phyloP scores from a whole-genome alignment of 2,888 invertebrate genomes.

The Alsophila aescularia region DNA sequence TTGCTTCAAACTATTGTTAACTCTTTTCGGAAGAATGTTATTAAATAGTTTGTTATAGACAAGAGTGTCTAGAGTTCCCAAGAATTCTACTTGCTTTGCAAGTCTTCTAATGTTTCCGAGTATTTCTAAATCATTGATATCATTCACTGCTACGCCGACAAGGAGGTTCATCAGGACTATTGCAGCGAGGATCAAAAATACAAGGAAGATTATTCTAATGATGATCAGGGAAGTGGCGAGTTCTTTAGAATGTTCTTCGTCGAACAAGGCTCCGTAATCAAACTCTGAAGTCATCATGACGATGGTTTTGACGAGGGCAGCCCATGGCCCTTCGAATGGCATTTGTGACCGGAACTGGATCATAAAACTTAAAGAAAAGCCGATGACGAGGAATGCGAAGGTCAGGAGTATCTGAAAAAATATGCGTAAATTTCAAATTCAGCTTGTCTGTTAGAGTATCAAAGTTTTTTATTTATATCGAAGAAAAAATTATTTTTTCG shows the following conservation, averaged over 20 bases:
- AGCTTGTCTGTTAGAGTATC: too few relatives aligned
- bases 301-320: too few relatives aligned
- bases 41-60: slow-evolving; percentile 74
- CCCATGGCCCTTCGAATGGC: too few relatives aligned
- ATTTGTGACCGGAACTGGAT: slow-evolving; percentile 80
- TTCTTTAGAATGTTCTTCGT: too few relatives aligned
- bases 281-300: too few relatives aligned
- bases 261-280: too few relatives aligned
- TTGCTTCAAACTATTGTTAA: slow-evolving; percentile 63
- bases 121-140: slow-evolving; percentile 83
- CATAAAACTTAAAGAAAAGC: slow-evolving; percentile 83
- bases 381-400: slow-evolving; percentile 79
- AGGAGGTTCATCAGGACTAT: slow-evolving; percentile 85
- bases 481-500: too few relatives aligned
- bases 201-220: slow-evolving; percentile 78
- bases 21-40: slow-evolving; percentile 60
- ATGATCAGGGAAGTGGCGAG: slow-evolving; percentile 70
- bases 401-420: slow-evolving; percentile 77
- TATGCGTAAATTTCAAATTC: not conserved
- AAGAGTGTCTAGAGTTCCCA: slow-evolving; percentile 78
- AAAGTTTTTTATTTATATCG: too few relatives aligned
- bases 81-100: slow-evolving; percentile 83
- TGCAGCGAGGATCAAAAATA: slow-evolving; percentile 80
- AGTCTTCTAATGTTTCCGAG: slow-evolving; percentile 82
- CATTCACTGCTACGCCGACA: slow-evolving; percentile 85